Evolutionary conservation across 1,140 invertebrate genomes (phyloP), one percentile per base, ranked within the genome.

Genomic region (Bathynomus jamesi): DNA sequence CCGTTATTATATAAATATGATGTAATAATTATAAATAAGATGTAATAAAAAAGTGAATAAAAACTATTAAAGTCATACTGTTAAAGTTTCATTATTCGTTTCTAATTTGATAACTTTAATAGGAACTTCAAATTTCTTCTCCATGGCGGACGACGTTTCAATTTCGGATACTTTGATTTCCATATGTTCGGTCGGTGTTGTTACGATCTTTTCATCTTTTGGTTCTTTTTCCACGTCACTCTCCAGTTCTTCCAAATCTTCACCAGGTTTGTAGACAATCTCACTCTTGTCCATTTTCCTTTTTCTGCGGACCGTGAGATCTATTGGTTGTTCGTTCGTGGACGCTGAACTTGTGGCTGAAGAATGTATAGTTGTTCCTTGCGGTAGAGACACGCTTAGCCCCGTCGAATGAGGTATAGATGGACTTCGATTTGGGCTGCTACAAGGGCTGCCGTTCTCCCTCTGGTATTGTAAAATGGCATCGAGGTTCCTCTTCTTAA

Each of bases 261-360:
- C 67, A 17, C 69, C 30, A 5, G 75, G 75, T 21, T 76, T 62
- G 61, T 76, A 76, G 24, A 71, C 62, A 40, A 76, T 76, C 25
- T 76, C 75, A 29, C 72, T 73, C 75, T 76, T 76, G 60, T 73
- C 75, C 75, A 76, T 76, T 30, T 76, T 76, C 24, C 75, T 66
- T 67, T 76, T 76, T 28, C 75, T 61, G n/a, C 75, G 67, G 28
- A 76, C 75, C 27, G 75, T 76, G 60, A 76, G 69, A 32, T 76
- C 75, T 46, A 76, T 76, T 24, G 75, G 75, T 64, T 76, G 75
- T 31, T 76, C 75, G 32, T 73, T 69, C 5, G 60, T n/a, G 10
- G 69, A 27, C 11, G 70, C n/a, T 0, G 62, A 31, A 24, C 63
- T 32, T 13, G 61, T 70, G 11, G 53, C 24, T 25, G 28, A 61